Base-by-base conservation (phyloP, 1,140 invertebrate genomes). In the Oryctes rhinoceros region DNA sequence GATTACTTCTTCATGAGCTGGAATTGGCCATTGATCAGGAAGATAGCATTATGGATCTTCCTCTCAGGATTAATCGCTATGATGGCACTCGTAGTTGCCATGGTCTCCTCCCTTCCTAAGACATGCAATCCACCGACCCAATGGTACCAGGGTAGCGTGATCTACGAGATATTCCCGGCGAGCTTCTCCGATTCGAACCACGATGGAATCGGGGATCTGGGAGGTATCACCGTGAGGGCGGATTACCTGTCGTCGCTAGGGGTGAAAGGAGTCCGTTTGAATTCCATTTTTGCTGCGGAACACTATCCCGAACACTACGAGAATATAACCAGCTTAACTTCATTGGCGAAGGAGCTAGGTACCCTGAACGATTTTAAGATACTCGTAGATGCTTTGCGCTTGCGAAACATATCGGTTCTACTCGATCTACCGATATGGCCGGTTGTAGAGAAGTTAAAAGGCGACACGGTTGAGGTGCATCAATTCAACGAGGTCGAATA, bases 101-200 rank as follows among this genome's bases (percentile, higher is more conserved):
- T 94, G 87, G 92, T 95, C 24, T 88, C 90, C 15, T 91, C 90
- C 0, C 90, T 95, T 86, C 94, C 94, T 24, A 92, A 90, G 86
- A 90, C 90, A 79, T 96, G 93, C 81, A 92, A 94, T 85, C 93
- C 92, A 47, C 83, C 87, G 9, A 87, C 89, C 2, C 89, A 93
- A 78, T 97, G 95, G 95, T 95, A 94, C 89, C 93, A 95, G 89
- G 94, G 94, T 13, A 91, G 91, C 77, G 89, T 95, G 1, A 93
- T 96, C 83, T 96, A 96, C 85, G 94, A 96, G 88, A 92, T 96
- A 78, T 95, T 95, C 83, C 94, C 94, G 3, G 93, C 93, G 0
- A 94, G 94, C 65, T 96, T 95, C 85, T 91, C 94, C 86, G 94
- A 96, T 84, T 92, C 92, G 0, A 91, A 93, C 84, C 91, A 92